A percentile compares a stretch with the other conserved stretches of the same genome.
phyloP scores from a whole-genome alignment of 2,888 invertebrate genomes.

The Chalcis sispes region DNA sequence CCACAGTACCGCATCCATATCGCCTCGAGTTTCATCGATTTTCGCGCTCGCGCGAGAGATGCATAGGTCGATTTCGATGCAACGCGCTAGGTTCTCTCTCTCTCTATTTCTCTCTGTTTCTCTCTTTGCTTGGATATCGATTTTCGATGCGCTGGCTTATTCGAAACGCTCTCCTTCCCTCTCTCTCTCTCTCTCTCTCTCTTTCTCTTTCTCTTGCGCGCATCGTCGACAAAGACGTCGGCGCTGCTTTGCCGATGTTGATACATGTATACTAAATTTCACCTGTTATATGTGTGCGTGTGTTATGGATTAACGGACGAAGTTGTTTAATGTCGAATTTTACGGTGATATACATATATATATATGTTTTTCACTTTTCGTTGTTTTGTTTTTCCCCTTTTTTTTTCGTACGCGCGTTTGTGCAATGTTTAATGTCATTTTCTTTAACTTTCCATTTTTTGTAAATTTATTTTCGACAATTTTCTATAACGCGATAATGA shows the following conservation, averaged over 20 bases:
- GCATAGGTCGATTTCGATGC: neutral
- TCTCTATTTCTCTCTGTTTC: too few species aligned
- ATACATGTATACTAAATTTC: conserved; percentile 26
- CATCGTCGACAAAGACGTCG: conserved; percentile 10
- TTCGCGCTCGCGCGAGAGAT: neutral
- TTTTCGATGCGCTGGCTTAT: neutral
- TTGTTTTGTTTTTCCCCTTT: too few species aligned
- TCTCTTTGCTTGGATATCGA: neutral
- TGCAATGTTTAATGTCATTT: too few species aligned
- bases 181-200: too few species aligned
- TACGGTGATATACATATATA: too few species aligned
- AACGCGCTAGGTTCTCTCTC: neutral
- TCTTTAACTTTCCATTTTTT: too few species aligned
- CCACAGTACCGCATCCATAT: neutral
- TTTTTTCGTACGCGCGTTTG: too few species aligned
- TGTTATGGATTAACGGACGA: conserved; percentile 4
- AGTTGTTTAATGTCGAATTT: too few species aligned
- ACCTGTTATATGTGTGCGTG: neutral
- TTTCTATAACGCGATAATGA: too few species aligned
- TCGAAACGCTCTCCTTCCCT: neutral
- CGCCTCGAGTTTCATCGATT: conserved; percentile 23
- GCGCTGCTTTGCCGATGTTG: neutral
- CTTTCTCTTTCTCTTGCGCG: too few species aligned
- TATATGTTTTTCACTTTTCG: too few species aligned
- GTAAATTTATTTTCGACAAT: too few species aligned